Base-by-base conservation (phyloP, 2,888 invertebrate genomes). In the Eucera pruinosa region DNA sequence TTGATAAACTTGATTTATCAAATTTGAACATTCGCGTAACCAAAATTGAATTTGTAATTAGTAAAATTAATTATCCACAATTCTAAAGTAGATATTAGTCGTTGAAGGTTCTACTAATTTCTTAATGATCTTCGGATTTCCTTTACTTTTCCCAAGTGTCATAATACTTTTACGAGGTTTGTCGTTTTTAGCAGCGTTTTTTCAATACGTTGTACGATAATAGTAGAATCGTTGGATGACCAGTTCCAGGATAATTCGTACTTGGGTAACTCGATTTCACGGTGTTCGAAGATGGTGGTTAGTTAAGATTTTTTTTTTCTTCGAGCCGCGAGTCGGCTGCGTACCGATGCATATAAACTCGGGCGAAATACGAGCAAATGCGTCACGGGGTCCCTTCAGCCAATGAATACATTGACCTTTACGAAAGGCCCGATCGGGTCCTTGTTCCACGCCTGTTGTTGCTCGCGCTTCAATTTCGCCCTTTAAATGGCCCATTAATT, bases 391-490 rank as follows among this genome's bases (percentile, higher is more conserved):
- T 89, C 88, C 78, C 71, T 76, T 69, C 80, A 84, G 64, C 85
- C 86, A 87, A 87, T 87, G 88, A 88, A 88, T 88, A 88, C 85
- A 88, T 88, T 88, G 87, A 88, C 88, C 88, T 72, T 62, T 65
- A 81, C 67, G 75, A 81, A 67, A 72, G 62, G 78, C 65, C 67
- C 70, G 79, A 81, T 80, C 77, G 70, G 60, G 69, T 74, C 74
- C 60, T 57, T 55, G 23, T 23, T 72, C 65, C 67, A 36, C n/a
- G 57, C 33, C 66, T 48, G 27, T 58, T 62, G 52, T 61, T 47
- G 62, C 36, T 13, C 52, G 33, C 57, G 61, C 62, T 64, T 80
- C 52, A 39, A 79, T 69, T 65, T 69, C 41, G 45, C 41, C 55
- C 33, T 58, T 70, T 18, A n/a, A 77, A 60, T 33, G 50, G 54